A percentile compares a stretch with the other conserved stretches of the same genome.
phyloP scores from a whole-genome alignment of 2,797 vertebrate species.

The Xenops minutus region DNA sequence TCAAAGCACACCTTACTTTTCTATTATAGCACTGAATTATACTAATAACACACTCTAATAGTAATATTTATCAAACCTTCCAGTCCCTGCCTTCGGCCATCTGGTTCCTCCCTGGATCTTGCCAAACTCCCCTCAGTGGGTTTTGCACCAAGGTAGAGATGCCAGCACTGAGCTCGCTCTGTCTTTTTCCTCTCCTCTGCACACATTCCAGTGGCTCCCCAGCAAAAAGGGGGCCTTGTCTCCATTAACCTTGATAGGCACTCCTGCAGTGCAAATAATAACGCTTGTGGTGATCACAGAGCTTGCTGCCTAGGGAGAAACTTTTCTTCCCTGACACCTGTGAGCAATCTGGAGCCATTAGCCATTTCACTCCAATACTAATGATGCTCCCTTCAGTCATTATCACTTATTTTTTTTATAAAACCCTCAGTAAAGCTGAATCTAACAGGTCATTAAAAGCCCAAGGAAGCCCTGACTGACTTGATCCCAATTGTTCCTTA shows the following conservation, averaged over 20 bases:
- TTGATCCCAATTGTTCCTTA: constrained; percentile 58
- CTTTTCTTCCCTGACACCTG: constrained; percentile 45
- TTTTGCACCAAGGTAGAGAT: not conserved
- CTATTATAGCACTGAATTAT: not conserved
- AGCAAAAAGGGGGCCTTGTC: not conserved
- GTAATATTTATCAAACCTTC: constrained; percentile 28
- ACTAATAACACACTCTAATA: not conserved
- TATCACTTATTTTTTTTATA: constrained; percentile 19
- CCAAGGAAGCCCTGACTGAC: constrained; percentile 41
- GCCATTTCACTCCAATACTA: constrained; percentile 44
- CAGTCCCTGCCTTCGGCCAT: not conserved
- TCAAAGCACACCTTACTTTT: not conserved
- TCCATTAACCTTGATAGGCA: constrained; percentile 43
- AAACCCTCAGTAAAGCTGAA: constrained; percentile 46
- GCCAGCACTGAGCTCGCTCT: not conserved
- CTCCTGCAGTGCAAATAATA: constrained; percentile 21
- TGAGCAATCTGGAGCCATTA: constrained; percentile 54
- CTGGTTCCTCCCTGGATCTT: not conserved
- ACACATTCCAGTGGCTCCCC: rapidly evolving
- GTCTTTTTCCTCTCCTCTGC: not conserved
- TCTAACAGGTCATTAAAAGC: constrained; percentile 61
- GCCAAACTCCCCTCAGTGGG: not conserved
- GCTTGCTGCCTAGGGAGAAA: constrained; percentile 16
- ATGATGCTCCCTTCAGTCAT: constrained; percentile 63
- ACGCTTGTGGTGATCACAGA: not conserved